These are phyloP conservation scores for Amiota mariae DNA, from an alignment of 2,888 invertebrate species.

Conservation along the genomic window DNA sequence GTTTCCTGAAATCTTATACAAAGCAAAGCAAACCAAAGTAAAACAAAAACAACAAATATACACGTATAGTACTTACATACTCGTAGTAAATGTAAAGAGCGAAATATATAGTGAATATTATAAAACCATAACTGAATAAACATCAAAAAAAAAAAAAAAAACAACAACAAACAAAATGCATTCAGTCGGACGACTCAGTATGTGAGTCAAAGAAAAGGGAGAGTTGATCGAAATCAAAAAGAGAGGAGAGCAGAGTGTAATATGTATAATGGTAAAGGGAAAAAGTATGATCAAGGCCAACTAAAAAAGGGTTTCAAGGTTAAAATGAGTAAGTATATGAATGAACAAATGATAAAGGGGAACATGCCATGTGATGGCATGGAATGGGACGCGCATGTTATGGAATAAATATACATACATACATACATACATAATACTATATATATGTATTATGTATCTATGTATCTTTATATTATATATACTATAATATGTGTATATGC, in stretches of 20 bases:
- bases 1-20: background rate
- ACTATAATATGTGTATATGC: background rate
- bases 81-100: background rate
- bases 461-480: background rate
- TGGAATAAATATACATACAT: background rate
- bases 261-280: background rate
- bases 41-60: conserved; percentile 7
- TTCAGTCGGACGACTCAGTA: too few species aligned
- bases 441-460: background rate
- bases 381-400: conserved; percentile 1
- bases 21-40: conserved; percentile 23
- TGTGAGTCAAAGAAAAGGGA: background rate
- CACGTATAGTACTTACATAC: too few species aligned
- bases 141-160: conserved; percentile 37
- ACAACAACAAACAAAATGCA: conserved; percentile 12
- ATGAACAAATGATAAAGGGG: conserved; percentile 17
- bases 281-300: conserved; percentile 56
- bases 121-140: conserved; percentile 16
- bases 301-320: conserved; percentile 57
- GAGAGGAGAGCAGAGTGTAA: background rate
- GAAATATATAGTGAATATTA: background rate
- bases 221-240: conserved; percentile 9
- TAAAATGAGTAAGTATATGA: conserved; percentile 28
- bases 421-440: background rate
- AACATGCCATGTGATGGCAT: conserved; percentile 25